Evolutionary conservation across 1,140 invertebrate species (phyloP).

Genomic region (Trichonephila clavipes): DNA sequence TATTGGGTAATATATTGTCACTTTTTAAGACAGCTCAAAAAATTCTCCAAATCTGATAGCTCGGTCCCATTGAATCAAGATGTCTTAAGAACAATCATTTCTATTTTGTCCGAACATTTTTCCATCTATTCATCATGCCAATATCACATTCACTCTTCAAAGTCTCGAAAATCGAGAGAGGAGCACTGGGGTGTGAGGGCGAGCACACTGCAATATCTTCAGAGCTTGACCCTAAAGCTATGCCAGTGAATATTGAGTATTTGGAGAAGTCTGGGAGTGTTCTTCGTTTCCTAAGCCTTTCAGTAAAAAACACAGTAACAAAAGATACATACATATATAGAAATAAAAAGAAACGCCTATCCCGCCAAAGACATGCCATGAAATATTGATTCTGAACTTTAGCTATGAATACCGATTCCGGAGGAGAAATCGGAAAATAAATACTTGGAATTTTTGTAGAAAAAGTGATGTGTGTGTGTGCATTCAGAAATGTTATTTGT

Average conservation of each 20-base stretch:
- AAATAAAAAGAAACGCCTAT: conserved; percentile 18
- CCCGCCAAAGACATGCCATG: conserved; percentile 30
- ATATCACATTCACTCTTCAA: conserved; percentile 10
- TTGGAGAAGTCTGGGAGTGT: background rate
- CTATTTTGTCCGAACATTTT: background rate
- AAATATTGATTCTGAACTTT: conserved; percentile 56
- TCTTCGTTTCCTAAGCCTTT: conserved; percentile 21
- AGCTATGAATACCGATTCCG: conserved; percentile 33
- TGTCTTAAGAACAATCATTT: conserved; percentile 18
- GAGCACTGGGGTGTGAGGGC: background rate
- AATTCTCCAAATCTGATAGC: background rate
- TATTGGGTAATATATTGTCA: too few relatives aligned
- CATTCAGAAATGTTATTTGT: conserved; percentile 50
- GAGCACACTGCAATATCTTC: background rate
- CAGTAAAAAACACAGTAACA: background rate
- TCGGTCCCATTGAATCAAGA: background rate
- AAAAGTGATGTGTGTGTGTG: background rate
- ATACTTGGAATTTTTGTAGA: conserved; percentile 48
- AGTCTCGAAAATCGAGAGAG: background rate
- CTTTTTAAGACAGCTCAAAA: background rate
- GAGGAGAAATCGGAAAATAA: conserved; percentile 55
- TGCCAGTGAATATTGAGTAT: conserved; percentile 43
- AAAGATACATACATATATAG: conserved; percentile 35
- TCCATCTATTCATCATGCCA: conserved; percentile 4
- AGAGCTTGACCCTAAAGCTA: conserved; percentile 42